These are phyloP conservation scores for Pelobates fuscus DNA, from an alignment of 2,113 vertebrate genomes.

Conservation along the genomic window DNA sequence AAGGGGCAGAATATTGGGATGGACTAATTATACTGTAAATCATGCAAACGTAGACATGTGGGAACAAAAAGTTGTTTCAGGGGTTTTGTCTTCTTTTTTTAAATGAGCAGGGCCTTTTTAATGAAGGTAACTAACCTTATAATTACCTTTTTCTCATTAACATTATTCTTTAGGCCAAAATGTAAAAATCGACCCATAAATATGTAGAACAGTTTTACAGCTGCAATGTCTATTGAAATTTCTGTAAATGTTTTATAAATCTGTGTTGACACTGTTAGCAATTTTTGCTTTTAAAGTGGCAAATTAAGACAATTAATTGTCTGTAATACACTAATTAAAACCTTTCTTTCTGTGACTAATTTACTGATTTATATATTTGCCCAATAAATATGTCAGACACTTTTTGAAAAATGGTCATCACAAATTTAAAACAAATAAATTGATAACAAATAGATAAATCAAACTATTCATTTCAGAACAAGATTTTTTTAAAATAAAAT, in stretches of 20 bases:
- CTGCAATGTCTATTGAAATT: constrained; percentile 32
- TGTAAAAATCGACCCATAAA: constrained; percentile 54
- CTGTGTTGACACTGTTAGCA: constrained; percentile 15
- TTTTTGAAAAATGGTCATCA: too few relatives aligned
- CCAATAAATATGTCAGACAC: background rate
- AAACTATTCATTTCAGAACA: too few relatives aligned
- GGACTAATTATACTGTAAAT: constrained; percentile 78
- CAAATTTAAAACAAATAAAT: too few relatives aligned
- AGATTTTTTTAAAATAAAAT: too few relatives aligned
- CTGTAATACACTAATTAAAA: background rate
- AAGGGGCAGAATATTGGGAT: constrained; percentile 52
- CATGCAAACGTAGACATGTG: constrained; percentile 62
- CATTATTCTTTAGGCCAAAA: constrained; percentile 51
- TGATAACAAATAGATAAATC: too few relatives aligned
- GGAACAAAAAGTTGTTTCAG: constrained; percentile 61
- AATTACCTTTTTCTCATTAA: constrained; percentile 50
- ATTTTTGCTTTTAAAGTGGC: background rate
- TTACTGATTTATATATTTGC: background rate
- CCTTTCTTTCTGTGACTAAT: background rate
- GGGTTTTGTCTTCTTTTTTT: constrained; percentile 60
- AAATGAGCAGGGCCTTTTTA: constrained; percentile 53
- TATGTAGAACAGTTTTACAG: constrained; percentile 61
- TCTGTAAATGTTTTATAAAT: constrained; percentile 30
- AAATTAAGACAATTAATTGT: constrained; percentile 5
- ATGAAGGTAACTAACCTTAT: constrained; percentile 55